These are phyloP conservation scores for Ceryle rudis DNA, from an alignment of 2,797 vertebrate species.

Conservation along the genomic window DNA sequence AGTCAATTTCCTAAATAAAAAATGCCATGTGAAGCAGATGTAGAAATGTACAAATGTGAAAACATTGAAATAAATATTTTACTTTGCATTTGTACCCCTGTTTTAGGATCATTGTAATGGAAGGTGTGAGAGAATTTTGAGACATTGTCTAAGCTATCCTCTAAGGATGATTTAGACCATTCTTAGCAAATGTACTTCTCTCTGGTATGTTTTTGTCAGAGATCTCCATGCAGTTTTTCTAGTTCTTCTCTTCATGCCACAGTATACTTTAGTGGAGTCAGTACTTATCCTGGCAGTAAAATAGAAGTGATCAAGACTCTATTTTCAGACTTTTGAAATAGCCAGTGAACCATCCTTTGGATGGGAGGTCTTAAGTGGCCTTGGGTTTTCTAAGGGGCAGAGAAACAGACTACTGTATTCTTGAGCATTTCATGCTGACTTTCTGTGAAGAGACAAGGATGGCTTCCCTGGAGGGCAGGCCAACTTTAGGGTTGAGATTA, in stretches of 20 bases:
- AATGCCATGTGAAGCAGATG: not conserved
- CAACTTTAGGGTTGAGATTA: not conserved
- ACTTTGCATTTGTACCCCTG: not conserved
- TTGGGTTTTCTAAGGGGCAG: not conserved
- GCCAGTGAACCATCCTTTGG: not conserved
- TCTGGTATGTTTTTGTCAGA: not conserved
- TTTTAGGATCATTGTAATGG: not conserved
- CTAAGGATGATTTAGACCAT: not conserved
- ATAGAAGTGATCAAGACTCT: not conserved
- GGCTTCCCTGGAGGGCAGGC: not conserved
- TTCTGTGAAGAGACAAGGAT: not conserved
- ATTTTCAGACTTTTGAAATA: constrained; percentile 29
- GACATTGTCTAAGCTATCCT: not conserved
- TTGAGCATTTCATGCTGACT: not conserved
- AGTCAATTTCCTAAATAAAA: not conserved
- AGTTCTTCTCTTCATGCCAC: not conserved
- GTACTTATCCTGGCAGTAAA: not conserved
- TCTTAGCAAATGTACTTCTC: not conserved
- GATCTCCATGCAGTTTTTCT: not conserved
- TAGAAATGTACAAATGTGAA: not conserved
- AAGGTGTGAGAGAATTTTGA: not conserved
- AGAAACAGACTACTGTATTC: not conserved
- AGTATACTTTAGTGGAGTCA: constrained; percentile 18
- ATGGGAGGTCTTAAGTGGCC: not conserved
- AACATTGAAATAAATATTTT: not conserved